These are phyloP conservation scores for Fabriciana adippe DNA, from an alignment of 2,888 invertebrate species.

Conservation along the genomic window DNA sequence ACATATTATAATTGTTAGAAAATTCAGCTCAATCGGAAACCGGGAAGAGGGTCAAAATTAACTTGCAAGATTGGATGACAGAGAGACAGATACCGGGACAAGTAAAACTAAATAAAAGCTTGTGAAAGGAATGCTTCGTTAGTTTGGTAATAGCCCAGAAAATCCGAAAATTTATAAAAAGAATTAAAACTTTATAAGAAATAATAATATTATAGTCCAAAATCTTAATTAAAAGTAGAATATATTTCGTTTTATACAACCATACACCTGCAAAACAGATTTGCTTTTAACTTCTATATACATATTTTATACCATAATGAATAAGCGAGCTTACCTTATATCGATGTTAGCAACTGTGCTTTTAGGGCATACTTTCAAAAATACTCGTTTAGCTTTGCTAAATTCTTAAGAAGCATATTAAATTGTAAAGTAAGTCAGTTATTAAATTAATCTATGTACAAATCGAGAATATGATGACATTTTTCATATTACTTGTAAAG, in stretches of 20 bases:
- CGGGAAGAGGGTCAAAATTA: neutral
- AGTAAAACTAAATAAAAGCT: neutral
- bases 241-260: too few relatives aligned
- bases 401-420: neutral
- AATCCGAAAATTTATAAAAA: too few relatives aligned
- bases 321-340: too few relatives aligned
- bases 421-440: neutral
- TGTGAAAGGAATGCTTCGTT: neutral
- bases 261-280: too few relatives aligned
- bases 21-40: neutral
- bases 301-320: too few relatives aligned
- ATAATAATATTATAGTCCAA: too few relatives aligned
- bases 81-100: neutral
- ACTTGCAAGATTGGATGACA: neutral
- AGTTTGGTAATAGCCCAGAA: too few relatives aligned
- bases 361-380: too few relatives aligned
- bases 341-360: too few relatives aligned
- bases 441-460: neutral
- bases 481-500: neutral
- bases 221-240: too few relatives aligned
- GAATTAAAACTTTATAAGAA: too few relatives aligned
- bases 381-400: neutral
- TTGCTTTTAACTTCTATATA: too few relatives aligned
- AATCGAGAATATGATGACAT: slow-evolving; percentile 16
- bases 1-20: neutral